Evolutionary conservation across 2,797 vertebrate genomes (phyloP), one percentile per base, ranked within the genome.

Genomic region (Acridotheres tristis): DNA sequence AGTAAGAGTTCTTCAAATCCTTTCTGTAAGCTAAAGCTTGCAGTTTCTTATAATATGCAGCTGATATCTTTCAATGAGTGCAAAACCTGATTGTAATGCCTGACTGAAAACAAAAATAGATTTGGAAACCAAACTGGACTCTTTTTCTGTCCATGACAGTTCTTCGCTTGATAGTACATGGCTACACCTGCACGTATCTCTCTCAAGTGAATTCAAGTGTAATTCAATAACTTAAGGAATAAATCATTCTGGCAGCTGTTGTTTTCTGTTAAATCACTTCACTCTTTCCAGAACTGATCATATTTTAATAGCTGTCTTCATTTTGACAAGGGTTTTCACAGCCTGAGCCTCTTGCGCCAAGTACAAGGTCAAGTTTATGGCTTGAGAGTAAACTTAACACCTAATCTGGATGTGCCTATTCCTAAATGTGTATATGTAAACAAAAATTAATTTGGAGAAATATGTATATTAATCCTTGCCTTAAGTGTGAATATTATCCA

Each of bases 281-380:
- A 32, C 17, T 88, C 30, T 88, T 85, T 73, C 47, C 79, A 85
- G 25, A 95, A 88, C 51, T 54, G 58, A 72, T 95, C 50, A 71
- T 85, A 85, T 78, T 93, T 96, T 88, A 89, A 66, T 80, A 93
- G 20, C 38, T 78, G 29, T 95, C 69, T 85, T 91, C 55, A 79
- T 93, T 96, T 93, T 96, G 95, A 93, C 93, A 94, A 13, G 27
- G 4, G 10, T 88, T 95, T 95, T 89, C 62, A 74, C 26, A 94
- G 62, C 23, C 73, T 89, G 65, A 85, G n/a, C 36, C 82, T 77
- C 77, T 91, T 92, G 69, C 61, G 48, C 50, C 47, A 76, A 94
- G 61, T 61, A 43, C 4, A 18, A 67, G 20, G 61, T 68, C 89
- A 95, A 96, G 62, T 88, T 93, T 92, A 84, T 65, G 51, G 59